These are phyloP conservation scores for Thoracochromis brauschi DNA, from an alignment of 2,113 vertebrate genomes.

Conservation along the genomic window DNA sequence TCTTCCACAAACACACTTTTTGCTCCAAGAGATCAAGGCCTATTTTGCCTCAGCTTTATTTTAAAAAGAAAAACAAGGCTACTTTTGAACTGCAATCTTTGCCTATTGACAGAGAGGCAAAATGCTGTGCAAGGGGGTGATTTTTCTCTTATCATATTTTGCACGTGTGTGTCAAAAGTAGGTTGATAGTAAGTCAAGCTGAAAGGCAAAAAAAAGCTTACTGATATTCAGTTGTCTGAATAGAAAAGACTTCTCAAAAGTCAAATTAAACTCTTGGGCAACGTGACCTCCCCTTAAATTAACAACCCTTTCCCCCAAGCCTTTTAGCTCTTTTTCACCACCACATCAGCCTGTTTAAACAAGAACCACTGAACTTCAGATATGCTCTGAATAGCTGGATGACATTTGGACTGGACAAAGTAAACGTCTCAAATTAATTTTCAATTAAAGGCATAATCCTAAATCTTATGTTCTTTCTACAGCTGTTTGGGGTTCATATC, in stretches of 20 bases:
- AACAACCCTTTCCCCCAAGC: not conserved
- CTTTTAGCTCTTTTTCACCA: not conserved
- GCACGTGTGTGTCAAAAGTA: constrained; percentile 29
- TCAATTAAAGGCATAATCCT: not conserved
- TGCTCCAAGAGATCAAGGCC: constrained; percentile 54
- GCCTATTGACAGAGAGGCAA: constrained; percentile 31
- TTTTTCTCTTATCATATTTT: constrained; percentile 24
- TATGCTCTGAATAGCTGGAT: not conserved
- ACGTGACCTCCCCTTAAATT: not conserved
- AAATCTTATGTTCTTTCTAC: not conserved
- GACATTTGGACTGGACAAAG: not conserved
- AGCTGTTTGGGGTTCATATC: not conserved
- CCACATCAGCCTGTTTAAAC: not conserved
- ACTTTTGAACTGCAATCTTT: constrained; percentile 32
- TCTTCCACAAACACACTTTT: constrained; percentile 68
- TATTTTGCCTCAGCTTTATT: constrained; percentile 40
- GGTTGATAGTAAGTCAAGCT: constrained; percentile 51
- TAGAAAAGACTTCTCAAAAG: constrained; percentile 33
- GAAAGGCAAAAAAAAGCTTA: constrained; percentile 34
- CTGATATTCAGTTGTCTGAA: constrained; percentile 4
- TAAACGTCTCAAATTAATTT: not conserved
- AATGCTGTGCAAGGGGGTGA: not conserved
- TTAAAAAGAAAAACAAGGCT: constrained; percentile 39
- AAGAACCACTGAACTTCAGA: not conserved
- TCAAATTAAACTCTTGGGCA: constrained; percentile 12